phyloP scores from a whole-genome alignment of 1,140 invertebrate species.

The Brachionus sp. region DNA sequence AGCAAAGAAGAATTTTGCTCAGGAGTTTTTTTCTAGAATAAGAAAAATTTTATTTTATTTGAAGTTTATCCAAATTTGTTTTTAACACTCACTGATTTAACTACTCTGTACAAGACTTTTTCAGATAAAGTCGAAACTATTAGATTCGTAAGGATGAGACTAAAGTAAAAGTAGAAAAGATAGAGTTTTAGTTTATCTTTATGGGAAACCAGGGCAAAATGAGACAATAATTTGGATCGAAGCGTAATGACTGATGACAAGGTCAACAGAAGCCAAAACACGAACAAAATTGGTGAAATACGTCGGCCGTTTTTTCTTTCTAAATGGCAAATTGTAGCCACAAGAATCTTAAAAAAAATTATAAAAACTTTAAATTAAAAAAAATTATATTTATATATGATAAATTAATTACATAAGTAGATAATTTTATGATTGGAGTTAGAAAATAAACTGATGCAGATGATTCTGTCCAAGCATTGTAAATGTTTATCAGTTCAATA shows the following conservation, averaged over 20 bases:
- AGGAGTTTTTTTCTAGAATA: conserved; percentile 1
- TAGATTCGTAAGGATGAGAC: background rate
- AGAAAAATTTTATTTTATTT: too few relatives aligned
- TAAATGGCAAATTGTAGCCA: background rate
- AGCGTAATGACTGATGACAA: background rate
- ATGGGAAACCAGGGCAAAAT: background rate
- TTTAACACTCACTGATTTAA: background rate
- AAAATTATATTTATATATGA: background rate
- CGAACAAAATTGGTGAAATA: background rate
- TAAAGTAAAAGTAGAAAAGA: background rate
- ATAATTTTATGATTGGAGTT: conserved; percentile 1
- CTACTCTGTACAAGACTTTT: background rate
- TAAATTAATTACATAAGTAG: background rate
- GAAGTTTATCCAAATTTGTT: background rate
- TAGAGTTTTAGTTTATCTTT: background rate
- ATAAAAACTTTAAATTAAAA: background rate
- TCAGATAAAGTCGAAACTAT: background rate
- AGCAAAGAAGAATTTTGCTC: conserved; percentile 17
- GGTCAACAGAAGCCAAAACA: background rate
- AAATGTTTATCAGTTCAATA: background rate
- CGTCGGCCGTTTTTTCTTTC: background rate
- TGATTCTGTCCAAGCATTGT: background rate
- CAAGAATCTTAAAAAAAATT: background rate
- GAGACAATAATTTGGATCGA: conserved; percentile 4
- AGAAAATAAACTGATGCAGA: background rate